Conservation (phyloP, 2,888 invertebrate species). For the Trissolcus brochymenae region DNA sequence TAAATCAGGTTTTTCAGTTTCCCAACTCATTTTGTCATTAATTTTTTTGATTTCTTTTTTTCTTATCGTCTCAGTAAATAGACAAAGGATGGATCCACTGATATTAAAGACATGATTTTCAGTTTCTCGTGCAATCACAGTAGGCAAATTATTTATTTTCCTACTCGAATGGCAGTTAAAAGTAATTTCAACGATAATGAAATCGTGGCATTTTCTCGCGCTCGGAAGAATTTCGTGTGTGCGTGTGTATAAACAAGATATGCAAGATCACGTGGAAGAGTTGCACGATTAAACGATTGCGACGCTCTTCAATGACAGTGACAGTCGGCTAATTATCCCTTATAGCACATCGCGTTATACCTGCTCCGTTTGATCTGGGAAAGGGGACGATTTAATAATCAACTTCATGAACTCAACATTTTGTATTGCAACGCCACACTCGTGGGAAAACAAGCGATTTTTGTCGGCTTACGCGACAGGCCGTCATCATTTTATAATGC, state of each 20-base stretch:
- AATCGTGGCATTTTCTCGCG: constrained; percentile 35
- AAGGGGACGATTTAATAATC: constrained; percentile 49
- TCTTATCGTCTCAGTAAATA: neutral
- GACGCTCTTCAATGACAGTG: constrained; percentile 60
- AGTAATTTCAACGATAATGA: constrained; percentile 44
- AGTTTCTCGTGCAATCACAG: constrained; percentile 27
- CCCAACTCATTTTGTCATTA: too few relatives aligned
- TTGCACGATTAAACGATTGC: constrained; percentile 53
- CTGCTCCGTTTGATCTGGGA: constrained; percentile 34
- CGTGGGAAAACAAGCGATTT: constrained; percentile 61
- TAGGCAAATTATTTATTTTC: constrained; percentile 35
- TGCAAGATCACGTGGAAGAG: constrained; percentile 21
- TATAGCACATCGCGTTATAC: constrained; percentile 27
- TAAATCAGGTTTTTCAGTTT: too few relatives aligned
- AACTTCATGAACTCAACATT: constrained; percentile 50
- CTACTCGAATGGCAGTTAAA: constrained; percentile 24
- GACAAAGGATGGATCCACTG: neutral
- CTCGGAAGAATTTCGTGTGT: constrained; percentile 17
- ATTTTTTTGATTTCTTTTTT: too few relatives aligned
- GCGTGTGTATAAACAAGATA: constrained; percentile 28
- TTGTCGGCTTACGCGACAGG: constrained; percentile 38
- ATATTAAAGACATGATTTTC: constrained; percentile 1
- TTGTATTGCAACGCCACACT: constrained; percentile 32
- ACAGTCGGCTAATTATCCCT: constrained; percentile 61
- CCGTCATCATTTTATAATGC: constrained; percentile 47